phyloP scores from a whole-genome alignment of 1,140 invertebrate genomes.

The Macrobrachium nipponense region DNA sequence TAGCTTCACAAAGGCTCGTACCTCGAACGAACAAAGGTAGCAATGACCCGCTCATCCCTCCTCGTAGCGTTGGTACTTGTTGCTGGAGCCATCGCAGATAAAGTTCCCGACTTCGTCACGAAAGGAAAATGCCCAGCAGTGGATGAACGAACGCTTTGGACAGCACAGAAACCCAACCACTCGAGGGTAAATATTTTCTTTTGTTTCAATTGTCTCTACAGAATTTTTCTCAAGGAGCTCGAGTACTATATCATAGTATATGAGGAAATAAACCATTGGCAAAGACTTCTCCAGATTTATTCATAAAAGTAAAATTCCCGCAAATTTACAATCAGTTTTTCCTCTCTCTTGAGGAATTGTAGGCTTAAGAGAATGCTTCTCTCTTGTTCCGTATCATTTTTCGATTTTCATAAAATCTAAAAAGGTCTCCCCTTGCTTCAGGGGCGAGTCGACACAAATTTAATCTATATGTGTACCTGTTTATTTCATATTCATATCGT shows the following conservation, averaged over 20 bases:
- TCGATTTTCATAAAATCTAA: background rate
- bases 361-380: too few relatives aligned
- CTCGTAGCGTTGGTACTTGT: background rate
- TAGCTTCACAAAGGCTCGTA: background rate
- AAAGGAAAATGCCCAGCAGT: background rate
- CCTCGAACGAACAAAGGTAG: background rate
- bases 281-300: too few relatives aligned
- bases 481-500: too few relatives aligned
- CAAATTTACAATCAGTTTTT: too few relatives aligned
- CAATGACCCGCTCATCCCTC: background rate
- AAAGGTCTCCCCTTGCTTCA: background rate
- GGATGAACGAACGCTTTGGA: background rate
- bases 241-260: too few relatives aligned
- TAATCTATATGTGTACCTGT: too few relatives aligned
- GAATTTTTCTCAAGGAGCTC: background rate
- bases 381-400: too few relatives aligned
- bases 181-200: background rate
- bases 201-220: background rate
- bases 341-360: too few relatives aligned
- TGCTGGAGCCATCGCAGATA: background rate
- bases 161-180: background rate
- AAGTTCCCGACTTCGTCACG: background rate
- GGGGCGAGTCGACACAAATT: too few relatives aligned
- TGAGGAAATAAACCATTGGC: too few relatives aligned
- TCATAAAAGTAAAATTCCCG: too few relatives aligned